Base-by-base conservation (phyloP, 1,140 invertebrate genomes). In the Thalassaphorura encarpata region DNA sequence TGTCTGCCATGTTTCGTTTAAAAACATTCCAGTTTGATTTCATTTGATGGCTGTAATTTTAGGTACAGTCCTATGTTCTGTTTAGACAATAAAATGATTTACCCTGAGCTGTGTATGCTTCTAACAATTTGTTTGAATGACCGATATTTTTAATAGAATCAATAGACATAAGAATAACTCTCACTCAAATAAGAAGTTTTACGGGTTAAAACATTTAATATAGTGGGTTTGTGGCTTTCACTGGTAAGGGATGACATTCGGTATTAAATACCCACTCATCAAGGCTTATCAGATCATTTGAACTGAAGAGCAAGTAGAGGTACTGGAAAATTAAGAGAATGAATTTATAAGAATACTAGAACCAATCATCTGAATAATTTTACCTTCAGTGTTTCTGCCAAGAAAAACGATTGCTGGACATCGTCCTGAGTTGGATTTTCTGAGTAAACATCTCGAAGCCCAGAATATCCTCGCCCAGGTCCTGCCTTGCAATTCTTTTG, bases 211-310 rank as follows among this genome's bases (percentile, higher is more conserved):
- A n/a, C n/a, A n/a, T n/a, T n/a, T n/a, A n/a, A n/a, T 36, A 36
- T 36, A n/a, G 6, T 43, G n/a, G 54, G 42, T 56, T 49, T 5
- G 46, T 50, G 15, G 42, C 48, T 21, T 50, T 50, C 6, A 56
- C 83, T 15, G 92, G 93, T 58, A 98, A 75, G 21, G 94, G 89
- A 76, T 99, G 95, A 19, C 89, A 94, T 75, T 99, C 95, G 1
- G 95, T 97, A 71, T 98, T 99, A 74, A 97, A 91, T 2, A 99
- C 93, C 94, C 94, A 99, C 66, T 97, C 82, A 72, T 98, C 87
- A 36, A 99, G 39, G 39, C 77, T 73, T 23, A 83, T 68, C 5
- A 79, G 64, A 50, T 71, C 67, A 64, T 81, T 78, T 27, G 79
- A 76, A 24, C 78, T 78, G 67, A 83, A 83, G 18, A 80, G 73